Base-by-base conservation (phyloP, 2,797 vertebrate species). In the Chelonia mydas region DNA sequence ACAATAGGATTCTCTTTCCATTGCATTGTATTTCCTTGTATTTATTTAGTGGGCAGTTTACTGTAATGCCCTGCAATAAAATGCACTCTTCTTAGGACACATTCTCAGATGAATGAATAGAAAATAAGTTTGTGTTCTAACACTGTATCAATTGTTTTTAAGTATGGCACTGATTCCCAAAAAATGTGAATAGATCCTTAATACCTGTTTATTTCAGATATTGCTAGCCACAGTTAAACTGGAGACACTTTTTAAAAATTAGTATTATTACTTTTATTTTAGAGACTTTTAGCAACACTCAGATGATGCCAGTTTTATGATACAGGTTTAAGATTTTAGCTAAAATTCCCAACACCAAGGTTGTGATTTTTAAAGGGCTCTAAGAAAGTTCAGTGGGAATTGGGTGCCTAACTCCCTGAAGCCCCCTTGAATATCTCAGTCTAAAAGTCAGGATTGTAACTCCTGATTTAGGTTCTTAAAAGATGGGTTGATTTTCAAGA, bases 321-420 rank as follows among this genome's bases (percentile, higher is more conserved):
- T 25, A 76, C 23, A 79, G 95, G 83, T 88, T 16, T 81, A 94
- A 89, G 68, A 83, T 93, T 95, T 96, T 94, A 95, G 94, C 90
- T 95, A 96, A 94, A 85, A 81, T 15, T 90, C 61, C 93, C 94
- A 95, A 96, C 96, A 96, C 92, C 91, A 96, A 92, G 92, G 76
- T 72, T 82, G 28, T 61, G 19, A 84, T 96, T 77, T 95, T 93
- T 83, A 90, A 83, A 93, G 79, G 49, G 90, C 10, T 0, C 81
- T 83, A 92, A 94, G 85, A 87, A 92, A 95, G 92, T 86, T 88
- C 83, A 50, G 10, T 21, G 50, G 77, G n/a, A 87, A 87, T 25
- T 53, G 74, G 45, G 12, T 45, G 53, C 88, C 94, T 76, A 90
- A 80, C 50, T 89, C 83, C 57, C 84, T 86, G 90, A 93, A 95